phyloP scores from a whole-genome alignment of 2,113 vertebrate genomes.

The Callospermophilus lateralis region DNA sequence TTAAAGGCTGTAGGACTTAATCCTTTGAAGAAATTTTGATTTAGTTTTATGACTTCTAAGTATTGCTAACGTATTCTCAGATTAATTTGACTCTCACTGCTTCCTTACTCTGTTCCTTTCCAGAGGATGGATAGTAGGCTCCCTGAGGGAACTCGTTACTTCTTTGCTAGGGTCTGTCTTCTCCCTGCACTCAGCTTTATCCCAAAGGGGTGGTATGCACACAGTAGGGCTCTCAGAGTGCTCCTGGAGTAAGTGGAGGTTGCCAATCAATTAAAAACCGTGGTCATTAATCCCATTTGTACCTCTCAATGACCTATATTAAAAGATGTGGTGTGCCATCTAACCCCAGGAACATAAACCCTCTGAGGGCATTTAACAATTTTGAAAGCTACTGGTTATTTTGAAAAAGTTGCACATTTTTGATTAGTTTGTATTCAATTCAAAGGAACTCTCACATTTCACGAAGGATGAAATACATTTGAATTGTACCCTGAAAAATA shows the following conservation, averaged over 20 bases:
- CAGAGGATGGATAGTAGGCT: background rate
- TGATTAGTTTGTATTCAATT: background rate
- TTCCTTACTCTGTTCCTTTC: conserved; percentile 45
- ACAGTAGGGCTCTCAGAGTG: background rate
- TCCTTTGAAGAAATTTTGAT: conserved; percentile 80
- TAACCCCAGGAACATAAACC: background rate
- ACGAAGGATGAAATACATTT: background rate
- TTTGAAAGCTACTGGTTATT: background rate
- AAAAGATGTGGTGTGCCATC: background rate
- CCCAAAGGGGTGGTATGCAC: background rate
- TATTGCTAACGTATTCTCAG: conserved; percentile 74
- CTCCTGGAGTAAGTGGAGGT: background rate
- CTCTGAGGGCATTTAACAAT: background rate
- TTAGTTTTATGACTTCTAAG: conserved; percentile 75
- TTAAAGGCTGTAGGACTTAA: conserved; percentile 75
- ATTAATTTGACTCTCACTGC: conserved; percentile 67
- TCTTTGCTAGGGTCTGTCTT: background rate
- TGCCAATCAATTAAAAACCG: background rate
- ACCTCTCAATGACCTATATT: background rate
- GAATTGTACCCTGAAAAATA: background rate
- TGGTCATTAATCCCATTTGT: background rate
- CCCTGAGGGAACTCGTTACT: conserved; percentile 24
- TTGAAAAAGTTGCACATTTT: background rate
- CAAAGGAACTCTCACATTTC: conserved; percentile 3
- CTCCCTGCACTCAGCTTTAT: background rate